Conservation (phyloP, 1,140 invertebrate genomes). For the Drosophila carrolli region DNA sequence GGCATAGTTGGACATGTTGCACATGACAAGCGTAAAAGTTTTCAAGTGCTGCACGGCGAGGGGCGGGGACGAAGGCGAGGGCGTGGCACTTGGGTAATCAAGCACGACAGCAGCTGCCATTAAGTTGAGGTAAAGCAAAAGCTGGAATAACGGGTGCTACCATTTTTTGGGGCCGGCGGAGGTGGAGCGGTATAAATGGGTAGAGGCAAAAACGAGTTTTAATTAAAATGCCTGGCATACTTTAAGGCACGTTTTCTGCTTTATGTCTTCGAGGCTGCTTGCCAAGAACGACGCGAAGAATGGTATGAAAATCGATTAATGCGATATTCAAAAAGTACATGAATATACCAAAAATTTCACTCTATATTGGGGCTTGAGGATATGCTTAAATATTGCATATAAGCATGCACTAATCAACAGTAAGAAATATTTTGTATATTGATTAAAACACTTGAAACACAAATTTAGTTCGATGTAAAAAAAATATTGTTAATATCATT, state of each 20-base stretch:
- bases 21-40: constrained; percentile 78
- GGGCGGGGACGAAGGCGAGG: background rate
- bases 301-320: constrained; percentile 27
- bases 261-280: constrained; percentile 36
- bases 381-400: too few species aligned
- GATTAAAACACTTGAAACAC: too few species aligned
- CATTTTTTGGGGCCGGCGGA: constrained; percentile 11
- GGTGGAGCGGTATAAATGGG: constrained; percentile 1
- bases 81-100: constrained; percentile 64
- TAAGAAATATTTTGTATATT: too few species aligned
- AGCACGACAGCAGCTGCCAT: constrained; percentile 79
- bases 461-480: too few species aligned
- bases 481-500: too few species aligned
- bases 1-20: constrained; percentile 77
- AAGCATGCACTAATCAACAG: too few species aligned
- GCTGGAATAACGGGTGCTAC: constrained; percentile 35
- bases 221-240: constrained; percentile 77
- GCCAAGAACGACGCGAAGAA: constrained; percentile 1
- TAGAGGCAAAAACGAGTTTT: constrained; percentile 58
- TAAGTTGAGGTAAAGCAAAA: constrained; percentile 72
- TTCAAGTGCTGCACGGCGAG: constrained; percentile 61
- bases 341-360: constrained; percentile 12
- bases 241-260: constrained; percentile 62
- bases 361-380: background rate
- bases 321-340: constrained; percentile 13